phyloP scores from a whole-genome alignment of 2,888 invertebrate species.

The Chrysomela aeneicollis region DNA sequence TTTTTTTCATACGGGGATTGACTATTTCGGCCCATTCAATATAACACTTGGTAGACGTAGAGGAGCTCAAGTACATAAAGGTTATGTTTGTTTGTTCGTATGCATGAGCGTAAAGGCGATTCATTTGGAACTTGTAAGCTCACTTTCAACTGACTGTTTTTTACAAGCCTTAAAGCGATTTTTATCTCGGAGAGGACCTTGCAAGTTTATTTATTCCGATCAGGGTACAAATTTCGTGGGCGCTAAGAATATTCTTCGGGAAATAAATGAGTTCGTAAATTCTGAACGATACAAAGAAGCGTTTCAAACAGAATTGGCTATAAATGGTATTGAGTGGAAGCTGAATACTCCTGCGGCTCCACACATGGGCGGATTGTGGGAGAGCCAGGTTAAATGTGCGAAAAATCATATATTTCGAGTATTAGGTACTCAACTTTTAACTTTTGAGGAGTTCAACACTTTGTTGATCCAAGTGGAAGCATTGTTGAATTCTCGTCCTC shows the following conservation, averaged over 20 bases:
- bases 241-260: not conserved
- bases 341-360: not conserved
- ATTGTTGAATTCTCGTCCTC: not conserved
- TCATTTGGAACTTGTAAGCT: conserved; percentile 1
- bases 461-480: not conserved
- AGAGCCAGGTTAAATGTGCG: not conserved
- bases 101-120: not conserved
- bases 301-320: too few species aligned
- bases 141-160: not conserved
- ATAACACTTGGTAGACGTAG: conserved; percentile 8
- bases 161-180: not conserved
- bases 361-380: conserved; percentile 1
- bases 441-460: not conserved
- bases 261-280: not conserved
- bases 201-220: not conserved
- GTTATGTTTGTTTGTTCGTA: too few species aligned
- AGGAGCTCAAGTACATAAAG: not conserved
- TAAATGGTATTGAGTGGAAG: conserved; percentile 5
- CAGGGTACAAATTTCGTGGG: not conserved
- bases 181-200: not conserved
- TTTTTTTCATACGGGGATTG: conserved; percentile 19
- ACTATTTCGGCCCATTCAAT: conserved; percentile 23
- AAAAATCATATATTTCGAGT: not conserved
- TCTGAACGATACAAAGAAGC: not conserved
- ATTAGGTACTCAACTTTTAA: not conserved